Evolutionary conservation across 2,888 invertebrate genomes (phyloP).

Genomic region (Limenitis camilla): DNA sequence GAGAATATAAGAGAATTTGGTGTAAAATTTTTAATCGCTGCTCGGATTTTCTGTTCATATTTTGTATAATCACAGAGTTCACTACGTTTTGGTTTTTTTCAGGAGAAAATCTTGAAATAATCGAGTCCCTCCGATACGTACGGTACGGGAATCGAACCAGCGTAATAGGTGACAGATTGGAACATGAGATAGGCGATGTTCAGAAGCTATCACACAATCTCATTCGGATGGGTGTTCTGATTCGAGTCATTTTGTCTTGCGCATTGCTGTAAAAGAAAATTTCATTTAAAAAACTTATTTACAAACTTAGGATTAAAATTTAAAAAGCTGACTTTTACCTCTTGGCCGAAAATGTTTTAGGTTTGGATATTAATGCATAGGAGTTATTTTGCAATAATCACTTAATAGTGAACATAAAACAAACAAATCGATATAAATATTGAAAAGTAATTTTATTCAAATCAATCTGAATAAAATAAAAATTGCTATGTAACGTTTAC

Average conservation of each 20-base stretch:
- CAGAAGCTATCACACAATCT: slow-evolving; percentile 87
- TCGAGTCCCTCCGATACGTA: slow-evolving; percentile 59
- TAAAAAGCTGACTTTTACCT: not conserved
- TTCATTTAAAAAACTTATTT: not conserved
- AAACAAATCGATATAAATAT: no score
- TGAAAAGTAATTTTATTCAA: no score
- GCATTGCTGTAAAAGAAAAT: slow-evolving; percentile 80
- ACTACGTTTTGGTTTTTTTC: slow-evolving; percentile 31
- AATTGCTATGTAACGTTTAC: no score
- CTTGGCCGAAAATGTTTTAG: no score
- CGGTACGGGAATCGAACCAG: slow-evolving; percentile 65
- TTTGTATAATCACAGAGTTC: slow-evolving; percentile 32
- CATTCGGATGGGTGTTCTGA: slow-evolving; percentile 88
- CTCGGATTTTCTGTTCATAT: no score
- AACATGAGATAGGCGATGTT: slow-evolving; percentile 80
- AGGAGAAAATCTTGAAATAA: slow-evolving; percentile 62
- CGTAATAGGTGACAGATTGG: slow-evolving; percentile 77
- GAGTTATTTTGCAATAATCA: no score
- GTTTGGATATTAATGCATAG: no score
- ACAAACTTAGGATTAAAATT: not conserved
- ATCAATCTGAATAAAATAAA: no score
- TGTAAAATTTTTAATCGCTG: no score
- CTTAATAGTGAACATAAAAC: no score
- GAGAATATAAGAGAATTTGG: no score
- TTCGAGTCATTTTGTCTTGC: slow-evolving; percentile 85